Base-by-base conservation (phyloP, 2,113 vertebrate species). In the Semicossyphus pulcher region DNA sequence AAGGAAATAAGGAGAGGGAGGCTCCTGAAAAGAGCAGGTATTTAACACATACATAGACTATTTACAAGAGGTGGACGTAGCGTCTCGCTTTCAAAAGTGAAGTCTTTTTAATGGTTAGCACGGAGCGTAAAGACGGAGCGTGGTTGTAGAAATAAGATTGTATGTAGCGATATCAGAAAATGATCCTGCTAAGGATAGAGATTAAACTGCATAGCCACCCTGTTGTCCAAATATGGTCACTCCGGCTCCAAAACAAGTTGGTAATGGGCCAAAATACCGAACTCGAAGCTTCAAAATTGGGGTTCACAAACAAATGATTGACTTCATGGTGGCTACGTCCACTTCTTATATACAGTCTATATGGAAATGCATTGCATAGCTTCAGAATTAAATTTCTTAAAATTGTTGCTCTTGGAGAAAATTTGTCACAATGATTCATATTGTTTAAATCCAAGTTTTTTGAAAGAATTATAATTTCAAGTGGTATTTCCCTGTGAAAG, bases 11-110 rank as follows among this genome's bases (percentile, higher is more conserved):
- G 53, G 85, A 94, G 69, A 61, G 26, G 32, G 92, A 87, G 68
- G 52, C 44, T 57, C 45, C 86, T 23, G 88, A 86, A 20, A 85
- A 75, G 60, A 89, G 15, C 85, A 85, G 93, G 93, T 94, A 26
- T 36, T 70, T 36, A 5, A n/a, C 5, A 3, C 8, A 57, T 32
- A 2, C 41, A 10, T 20, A 2, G 3, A 20, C 6, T 52, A 14
- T 29, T 28, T 4, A 18, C 18, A n/a, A 1, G 41, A 44, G 6
- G 41, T 9, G 7, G 41, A 44, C 31, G 16, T 1, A 10, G 7
- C 3, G 8, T n/a, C 7, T 31, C n/a, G 3, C 6, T 16, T 51
- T 51, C 16, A 41, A 6, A 41, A 41, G 39, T 41, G 39, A 16
- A 16, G 4, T 16, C 25, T 51, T 16, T 41, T 6, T 18, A 18